Conservation (phyloP, 2,797 vertebrate genomes). For the Sebastes miniatus region DNA sequence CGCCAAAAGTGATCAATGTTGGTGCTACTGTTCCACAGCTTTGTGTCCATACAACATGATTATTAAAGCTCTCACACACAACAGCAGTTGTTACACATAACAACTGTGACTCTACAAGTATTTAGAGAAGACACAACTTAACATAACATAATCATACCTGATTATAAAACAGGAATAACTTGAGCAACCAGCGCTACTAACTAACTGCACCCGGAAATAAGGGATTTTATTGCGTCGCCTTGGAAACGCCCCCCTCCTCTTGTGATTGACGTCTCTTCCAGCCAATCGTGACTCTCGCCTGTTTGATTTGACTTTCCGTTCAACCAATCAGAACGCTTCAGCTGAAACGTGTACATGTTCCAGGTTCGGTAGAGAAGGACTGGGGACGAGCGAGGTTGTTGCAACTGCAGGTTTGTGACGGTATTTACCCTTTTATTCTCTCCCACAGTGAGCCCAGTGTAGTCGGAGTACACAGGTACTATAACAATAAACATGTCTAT, state of each 20-base stretch:
- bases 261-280: conserved; percentile 43
- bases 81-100: not conserved
- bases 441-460: not conserved
- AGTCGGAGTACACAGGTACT: not conserved
- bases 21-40: not conserved
- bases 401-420: conserved; percentile 59
- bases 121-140: not conserved
- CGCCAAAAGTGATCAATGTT: conserved; percentile 65
- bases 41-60: not conserved
- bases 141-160: not conserved
- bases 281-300: conserved; percentile 39
- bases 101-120: fast-evolving
- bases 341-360: not conserved
- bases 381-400: conserved; percentile 51
- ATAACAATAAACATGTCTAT: fast-evolving
- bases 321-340: conserved; percentile 63
- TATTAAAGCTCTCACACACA: not conserved
- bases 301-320: not conserved
- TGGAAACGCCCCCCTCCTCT: not conserved
- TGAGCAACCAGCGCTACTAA: not conserved
- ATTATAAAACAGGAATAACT: not conserved
- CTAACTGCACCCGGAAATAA: conserved; percentile 39
- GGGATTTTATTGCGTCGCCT: fast-evolving
- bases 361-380: conserved; percentile 63
- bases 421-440: not conserved